Base-by-base conservation (phyloP, 2,797 vertebrate genomes). In the Leucoraja ocellata region DNA sequence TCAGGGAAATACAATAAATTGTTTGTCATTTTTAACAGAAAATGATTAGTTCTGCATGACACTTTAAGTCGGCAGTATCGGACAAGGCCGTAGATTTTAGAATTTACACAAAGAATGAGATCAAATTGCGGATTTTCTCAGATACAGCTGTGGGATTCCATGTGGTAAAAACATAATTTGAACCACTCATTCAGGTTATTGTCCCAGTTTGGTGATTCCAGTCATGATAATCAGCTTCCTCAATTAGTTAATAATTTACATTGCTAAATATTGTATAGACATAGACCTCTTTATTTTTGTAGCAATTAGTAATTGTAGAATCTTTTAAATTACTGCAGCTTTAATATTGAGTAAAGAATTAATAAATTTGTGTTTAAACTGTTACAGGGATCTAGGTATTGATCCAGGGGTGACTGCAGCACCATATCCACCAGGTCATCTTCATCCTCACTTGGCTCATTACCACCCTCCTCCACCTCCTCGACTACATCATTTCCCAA, bases 381-480 rank as follows among this genome's bases (percentile, higher is more conserved):
- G 71, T 93, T 93, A 93, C 95, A 99, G 98, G 99, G 99, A 99
- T 95, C 97, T 99, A 94, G 98, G 98, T 95, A 98, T 99, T 36
- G 99, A 99, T 97, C 97, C 98, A 94, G 98, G 98, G 93, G 98
- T 99, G 96, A 98, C 98, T 68, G 97, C 99, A 94, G 97, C 98
- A 46, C 97, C 98, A 0, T 99, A 98, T 90, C 96, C 98, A 94
- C 97, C 99, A 93, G 98, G 98, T 94, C 98, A 98, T 93, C 96
- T 99, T 95, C 98, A 99, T 96, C 97, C 99, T 94, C 99, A 99
- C 96, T 93, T 99, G 96, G 97, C 98, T 94, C 98, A 99, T 96
- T 99, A 99, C 96, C 99, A 99, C 25, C 96, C 98, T 76, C 98
- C 98, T 92, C 96, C 98, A 81, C 98, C 98, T 92, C 98, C 99